These are phyloP conservation scores for Anarrhichthys ocellatus DNA, from an alignment of 2,113 vertebrate species.

Conservation along the genomic window DNA sequence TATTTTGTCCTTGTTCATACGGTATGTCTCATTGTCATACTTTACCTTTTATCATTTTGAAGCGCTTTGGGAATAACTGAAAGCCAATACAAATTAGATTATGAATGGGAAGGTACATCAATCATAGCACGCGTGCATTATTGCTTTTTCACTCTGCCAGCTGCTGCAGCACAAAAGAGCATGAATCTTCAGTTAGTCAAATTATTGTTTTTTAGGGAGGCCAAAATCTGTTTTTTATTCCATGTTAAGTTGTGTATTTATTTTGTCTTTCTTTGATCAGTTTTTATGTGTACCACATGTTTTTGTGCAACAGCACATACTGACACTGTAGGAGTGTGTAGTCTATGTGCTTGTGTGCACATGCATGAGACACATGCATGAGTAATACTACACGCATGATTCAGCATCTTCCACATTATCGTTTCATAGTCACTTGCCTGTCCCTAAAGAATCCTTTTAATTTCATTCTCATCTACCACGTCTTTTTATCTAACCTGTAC, in stretches of 20 bases:
- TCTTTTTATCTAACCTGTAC: neutral
- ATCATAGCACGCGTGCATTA: slow-evolving; percentile 77
- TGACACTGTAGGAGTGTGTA: neutral
- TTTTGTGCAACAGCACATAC: neutral
- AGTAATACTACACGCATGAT: slow-evolving; percentile 23
- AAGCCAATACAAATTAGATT: slow-evolving; percentile 87
- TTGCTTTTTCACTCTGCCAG: slow-evolving; percentile 73
- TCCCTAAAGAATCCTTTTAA: neutral
- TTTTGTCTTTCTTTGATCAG: slow-evolving; percentile 5
- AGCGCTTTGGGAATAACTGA: slow-evolving; percentile 71
- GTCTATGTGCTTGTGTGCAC: slow-evolving; percentile 11
- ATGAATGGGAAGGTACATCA: slow-evolving; percentile 80
- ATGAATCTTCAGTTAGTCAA: slow-evolving; percentile 62
- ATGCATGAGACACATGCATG: neutral
- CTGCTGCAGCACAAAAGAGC: slow-evolving; percentile 53
- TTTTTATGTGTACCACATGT: slow-evolving; percentile 20
- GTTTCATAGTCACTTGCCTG: slow-evolving; percentile 60
- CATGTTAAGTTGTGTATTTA: slow-evolving; percentile 14
- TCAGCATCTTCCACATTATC: slow-evolving; percentile 36
- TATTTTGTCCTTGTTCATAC: slow-evolving; percentile 23
- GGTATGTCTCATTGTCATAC: neutral
- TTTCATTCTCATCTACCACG: neutral
- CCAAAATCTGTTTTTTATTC: neutral
- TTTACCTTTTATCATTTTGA: slow-evolving; percentile 57
- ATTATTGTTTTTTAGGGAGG: slow-evolving; percentile 43